phyloP scores from a whole-genome alignment of 2,113 vertebrate species.

The Archocentrus centrarchus region DNA sequence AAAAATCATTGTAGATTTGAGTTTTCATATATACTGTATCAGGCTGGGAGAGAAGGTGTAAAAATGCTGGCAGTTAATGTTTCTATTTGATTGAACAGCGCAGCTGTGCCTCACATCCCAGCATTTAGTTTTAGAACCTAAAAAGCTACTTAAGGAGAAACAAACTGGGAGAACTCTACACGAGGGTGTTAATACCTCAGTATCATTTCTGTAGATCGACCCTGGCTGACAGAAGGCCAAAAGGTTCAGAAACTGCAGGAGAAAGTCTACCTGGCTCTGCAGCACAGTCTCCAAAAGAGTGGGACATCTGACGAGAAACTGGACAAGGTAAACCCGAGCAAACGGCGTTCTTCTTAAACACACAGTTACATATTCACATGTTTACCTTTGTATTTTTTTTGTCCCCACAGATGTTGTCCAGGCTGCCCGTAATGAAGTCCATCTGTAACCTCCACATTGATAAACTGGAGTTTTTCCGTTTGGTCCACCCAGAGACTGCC shows the following conservation, averaged over 20 bases:
- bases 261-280: slow-evolving; percentile 88
- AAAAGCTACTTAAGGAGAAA: not conserved
- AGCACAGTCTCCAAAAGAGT: slow-evolving; percentile 88
- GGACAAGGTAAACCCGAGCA: slow-evolving; percentile 81
- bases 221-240: slow-evolving; percentile 87
- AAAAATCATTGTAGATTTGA: too few species aligned
- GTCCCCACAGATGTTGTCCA: slow-evolving; percentile 86
- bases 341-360: not conserved
- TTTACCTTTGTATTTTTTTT: not conserved
- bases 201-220: slow-evolving; percentile 80
- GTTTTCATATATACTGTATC: not conserved
- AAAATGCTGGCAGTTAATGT: not conserved
- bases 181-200: not conserved
- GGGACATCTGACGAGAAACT: slow-evolving; percentile 86
- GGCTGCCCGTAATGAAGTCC: slow-evolving; percentile 89
- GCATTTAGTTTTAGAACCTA: not conserved
- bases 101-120: not conserved
- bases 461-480: slow-evolving; percentile 91
- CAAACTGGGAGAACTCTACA: not conserved
- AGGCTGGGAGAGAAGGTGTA: not conserved
- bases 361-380: not conserved
- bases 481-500: slow-evolving; percentile 89
- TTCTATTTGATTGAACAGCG: not conserved
- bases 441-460: slow-evolving; percentile 92
- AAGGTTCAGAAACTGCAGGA: slow-evolving; percentile 92